A percentile compares a stretch with the other conserved stretches of the same genome.
These are phyloP conservation scores for Gambelia wislizenii DNA, from an alignment of 2,797 vertebrate genomes.

Conservation along the genomic window DNA sequence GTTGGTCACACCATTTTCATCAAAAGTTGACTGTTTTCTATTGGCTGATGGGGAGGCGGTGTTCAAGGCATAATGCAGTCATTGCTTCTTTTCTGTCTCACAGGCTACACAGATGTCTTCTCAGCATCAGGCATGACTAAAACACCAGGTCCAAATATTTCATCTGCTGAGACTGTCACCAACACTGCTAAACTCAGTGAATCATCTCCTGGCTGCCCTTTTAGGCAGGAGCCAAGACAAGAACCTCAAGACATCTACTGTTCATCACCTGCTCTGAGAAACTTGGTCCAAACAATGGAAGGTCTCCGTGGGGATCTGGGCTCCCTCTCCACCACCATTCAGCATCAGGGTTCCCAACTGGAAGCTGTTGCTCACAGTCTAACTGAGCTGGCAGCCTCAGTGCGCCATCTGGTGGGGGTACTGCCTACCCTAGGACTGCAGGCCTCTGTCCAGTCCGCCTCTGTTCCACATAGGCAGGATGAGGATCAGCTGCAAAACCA, in stretches of 20 bases:
- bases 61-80: background rate
- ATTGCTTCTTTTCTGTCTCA: constrained; percentile 1
- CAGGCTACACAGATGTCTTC: background rate
- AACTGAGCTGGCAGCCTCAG: constrained; percentile 20
- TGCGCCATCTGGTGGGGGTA: constrained; percentile 4
- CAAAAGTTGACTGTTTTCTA: background rate
- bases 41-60: background rate
- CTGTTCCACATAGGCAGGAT: background rate
- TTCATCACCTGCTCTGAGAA: constrained; percentile 1
- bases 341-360: constrained; percentile 21
- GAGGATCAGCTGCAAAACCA: constrained; percentile 13
- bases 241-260: constrained; percentile 14
- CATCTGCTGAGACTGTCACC: background rate
- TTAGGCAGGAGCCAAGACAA: background rate
- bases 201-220: background rate
- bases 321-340: constrained; percentile 26
- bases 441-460: background rate
- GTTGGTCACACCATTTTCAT: background rate
- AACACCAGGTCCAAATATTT: background rate
- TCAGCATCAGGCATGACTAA: background rate
- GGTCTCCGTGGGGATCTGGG: constrained; percentile 20
- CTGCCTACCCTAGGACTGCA: background rate
- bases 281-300: constrained; percentile 21
- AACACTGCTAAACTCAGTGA: background rate
- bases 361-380: constrained; percentile 22